A percentile compares a stretch with the other conserved stretches of the same genome.
phyloP scores from a whole-genome alignment of 2,113 vertebrate genomes.

The Oryctolagus cuniculus region mOryCun1.1 NC_091434.1:163369001-163369500 shows the following conservation, averaged over 20 bases:
- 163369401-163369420: too few relatives aligned
- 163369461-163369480: too few relatives aligned
- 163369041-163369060: not conserved
- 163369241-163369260: not conserved
- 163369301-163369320: too few relatives aligned
- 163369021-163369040: not conserved
- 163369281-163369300: too few relatives aligned
- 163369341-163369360: too few relatives aligned
- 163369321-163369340: too few relatives aligned
- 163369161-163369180: constrained; percentile 37
- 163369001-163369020: not conserved
- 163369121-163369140: constrained; percentile 23
- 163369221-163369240: not conserved
- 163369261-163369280: too few relatives aligned
- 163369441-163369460: too few relatives aligned
- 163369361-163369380: too few relatives aligned
- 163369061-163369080: constrained; percentile 24
- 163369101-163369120: constrained; percentile 61
- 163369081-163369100: constrained; percentile 26
- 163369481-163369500: too few relatives aligned
- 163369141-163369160: constrained; percentile 35
- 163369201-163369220: constrained; percentile 32
- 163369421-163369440: too few relatives aligned
- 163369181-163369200: constrained; percentile 32
- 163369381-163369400: too few relatives aligned